phyloP scores from a whole-genome alignment of 2,888 invertebrate species.

The Heliconius sara region DNA sequence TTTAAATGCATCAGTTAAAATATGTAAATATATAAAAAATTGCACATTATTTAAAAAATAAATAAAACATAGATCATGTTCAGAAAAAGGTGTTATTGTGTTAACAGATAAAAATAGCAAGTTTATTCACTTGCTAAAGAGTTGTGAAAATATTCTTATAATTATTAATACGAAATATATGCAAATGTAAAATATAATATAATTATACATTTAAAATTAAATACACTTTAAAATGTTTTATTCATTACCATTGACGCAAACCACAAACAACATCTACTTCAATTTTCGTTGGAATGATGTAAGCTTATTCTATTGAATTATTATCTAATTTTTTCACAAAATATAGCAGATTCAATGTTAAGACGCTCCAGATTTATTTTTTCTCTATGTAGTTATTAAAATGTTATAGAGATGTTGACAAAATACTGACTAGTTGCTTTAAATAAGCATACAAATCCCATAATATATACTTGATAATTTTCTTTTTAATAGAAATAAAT shows the following conservation, averaged over 20 bases:
- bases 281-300: constrained; percentile 22
- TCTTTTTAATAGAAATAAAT: background rate
- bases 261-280: background rate
- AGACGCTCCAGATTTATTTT: constrained; percentile 7
- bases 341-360: constrained; percentile 14
- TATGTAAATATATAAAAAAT: constrained; percentile 7
- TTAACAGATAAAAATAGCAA: constrained; percentile 3
- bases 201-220: constrained; percentile 2
- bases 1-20: constrained; percentile 29
- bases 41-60: background rate
- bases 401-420: constrained; percentile 1
- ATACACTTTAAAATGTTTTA: background rate
- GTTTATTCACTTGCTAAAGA: no score
- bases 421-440: background rate
- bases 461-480: background rate
- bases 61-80: constrained; percentile 8
- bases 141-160: constrained; percentile 4
- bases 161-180: background rate
- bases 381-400: background rate
- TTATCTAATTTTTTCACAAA: background rate
- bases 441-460: background rate
- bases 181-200: background rate
- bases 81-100: background rate
- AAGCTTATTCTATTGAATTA: constrained; percentile 24
- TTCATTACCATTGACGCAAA: background rate